Evolutionary conservation across 2,113 vertebrate genomes (phyloP).

Genomic region (human): GRCh38 chr18:5351501-5352000

Average conservation of each 20-base stretch:
- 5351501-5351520: not conserved
- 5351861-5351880: not conserved
- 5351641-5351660: not conserved
- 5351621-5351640: not conserved
- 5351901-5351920: not conserved
- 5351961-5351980: no score
- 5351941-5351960: not conserved
- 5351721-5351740: not conserved
- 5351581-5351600: not conserved
- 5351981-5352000: not conserved
- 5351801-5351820: no score
- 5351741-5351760: not conserved
- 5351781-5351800: not conserved
- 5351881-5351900: not conserved
- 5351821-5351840: not conserved
- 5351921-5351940: not conserved
- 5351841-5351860: not conserved
- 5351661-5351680: not conserved
- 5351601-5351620: not conserved
- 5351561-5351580: not conserved
- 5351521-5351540: not conserved
- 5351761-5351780: not conserved
- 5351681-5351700: not conserved
- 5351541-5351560: not conserved
- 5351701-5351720: not conserved